Evolutionary conservation across 2,797 vertebrate species (phyloP).

Genomic region (Anabacerthia variegaticeps): DNA sequence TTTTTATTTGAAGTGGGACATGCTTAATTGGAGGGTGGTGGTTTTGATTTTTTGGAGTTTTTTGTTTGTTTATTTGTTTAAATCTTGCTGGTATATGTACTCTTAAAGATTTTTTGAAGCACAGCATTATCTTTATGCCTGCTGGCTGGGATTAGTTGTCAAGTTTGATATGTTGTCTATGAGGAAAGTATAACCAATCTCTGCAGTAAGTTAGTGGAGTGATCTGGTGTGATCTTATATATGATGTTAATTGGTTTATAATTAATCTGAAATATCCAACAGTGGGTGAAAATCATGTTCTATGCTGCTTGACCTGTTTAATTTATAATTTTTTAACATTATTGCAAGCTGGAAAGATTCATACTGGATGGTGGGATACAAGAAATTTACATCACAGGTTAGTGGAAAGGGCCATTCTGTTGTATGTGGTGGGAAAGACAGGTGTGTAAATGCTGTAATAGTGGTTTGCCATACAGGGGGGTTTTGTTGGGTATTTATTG

Average conservation of each 20-base stretch:
- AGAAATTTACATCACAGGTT: neutral
- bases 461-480: neutral
- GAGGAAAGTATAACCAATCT: neutral
- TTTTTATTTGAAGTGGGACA: neutral
- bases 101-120: neutral
- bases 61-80: neutral
- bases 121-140: neutral
- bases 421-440: neutral
- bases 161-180: neutral
- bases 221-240: neutral
- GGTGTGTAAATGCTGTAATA: neutral
- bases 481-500: neutral
- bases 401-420: neutral
- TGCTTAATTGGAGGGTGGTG: neutral
- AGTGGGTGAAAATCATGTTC: neutral
- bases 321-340: neutral
- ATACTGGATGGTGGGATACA: neutral
- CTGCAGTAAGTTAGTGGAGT: neutral
- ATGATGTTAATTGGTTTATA: neutral
- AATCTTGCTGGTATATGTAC: neutral
- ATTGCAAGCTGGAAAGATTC: neutral
- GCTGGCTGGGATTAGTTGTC: neutral
- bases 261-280: neutral
- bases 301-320: neutral
- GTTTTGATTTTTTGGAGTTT: accelerated